A percentile compares a stretch with the other conserved stretches of the same genome.
These are phyloP conservation scores for Petrophora chlorosata DNA, from an alignment of 2,888 invertebrate species.

Conservation along the genomic window DNA sequence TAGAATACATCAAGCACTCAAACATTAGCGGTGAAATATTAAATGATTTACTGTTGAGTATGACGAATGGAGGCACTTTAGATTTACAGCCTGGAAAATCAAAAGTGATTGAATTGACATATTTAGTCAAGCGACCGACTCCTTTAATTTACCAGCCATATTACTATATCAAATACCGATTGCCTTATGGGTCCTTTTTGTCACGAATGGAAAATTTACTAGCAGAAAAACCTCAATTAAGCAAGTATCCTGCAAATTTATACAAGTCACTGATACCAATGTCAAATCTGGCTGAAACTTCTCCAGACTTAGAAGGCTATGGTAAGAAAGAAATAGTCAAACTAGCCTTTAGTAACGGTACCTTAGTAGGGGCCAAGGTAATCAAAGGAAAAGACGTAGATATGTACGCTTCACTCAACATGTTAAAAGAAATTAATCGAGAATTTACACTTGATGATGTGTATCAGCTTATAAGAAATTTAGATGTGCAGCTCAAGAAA, in stretches of 20 bases:
- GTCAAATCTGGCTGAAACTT: slow-evolving; percentile 51
- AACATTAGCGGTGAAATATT: slow-evolving; percentile 36
- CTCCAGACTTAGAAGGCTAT: slow-evolving; percentile 49
- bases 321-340: slow-evolving; percentile 51
- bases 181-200: slow-evolving; percentile 56
- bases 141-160: slow-evolving; percentile 53
- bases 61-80: slow-evolving; percentile 52
- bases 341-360: slow-evolving; percentile 49
- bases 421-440: slow-evolving; percentile 23
- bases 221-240: slow-evolving; percentile 44
- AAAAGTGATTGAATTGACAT: slow-evolving; percentile 59
- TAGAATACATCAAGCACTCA: slow-evolving; percentile 32
- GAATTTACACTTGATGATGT: slow-evolving; percentile 22
- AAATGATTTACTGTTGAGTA: slow-evolving; percentile 34
- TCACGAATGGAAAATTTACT: slow-evolving; percentile 44
- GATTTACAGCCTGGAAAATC: slow-evolving; percentile 39
- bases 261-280: slow-evolving; percentile 49
- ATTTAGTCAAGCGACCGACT: slow-evolving; percentile 53
- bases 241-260: slow-evolving; percentile 44
- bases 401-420: slow-evolving; percentile 11
- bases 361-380: slow-evolving; percentile 57
- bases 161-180: slow-evolving; percentile 63
- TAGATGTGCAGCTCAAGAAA: slow-evolving; percentile 5
- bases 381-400: slow-evolving; percentile 36
- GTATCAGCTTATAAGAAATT: slow-evolving; percentile 12